These are phyloP conservation scores for Drepanosiphum platanoidis DNA, from an alignment of 2,888 invertebrate genomes.

Conservation along the genomic window DNA sequence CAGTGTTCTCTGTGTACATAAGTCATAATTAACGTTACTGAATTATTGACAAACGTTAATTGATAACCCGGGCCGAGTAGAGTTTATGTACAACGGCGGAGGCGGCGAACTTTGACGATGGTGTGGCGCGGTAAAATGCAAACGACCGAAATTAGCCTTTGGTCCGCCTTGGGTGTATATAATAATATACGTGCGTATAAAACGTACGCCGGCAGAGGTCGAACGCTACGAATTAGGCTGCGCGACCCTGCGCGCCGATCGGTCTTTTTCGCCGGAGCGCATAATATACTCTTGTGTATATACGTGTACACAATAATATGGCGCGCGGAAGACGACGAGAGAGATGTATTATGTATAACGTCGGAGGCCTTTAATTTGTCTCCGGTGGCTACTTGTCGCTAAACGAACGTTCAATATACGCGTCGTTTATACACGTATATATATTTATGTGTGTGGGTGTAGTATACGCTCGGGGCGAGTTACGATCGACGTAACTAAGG, in stretches of 20 bases:
- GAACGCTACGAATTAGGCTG: background rate
- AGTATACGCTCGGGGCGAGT: no score
- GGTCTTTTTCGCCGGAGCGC: background rate
- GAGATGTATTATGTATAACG: background rate
- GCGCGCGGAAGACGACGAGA: background rate
- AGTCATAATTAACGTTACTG: slow-evolving; percentile 37
- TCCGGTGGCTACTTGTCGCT: background rate
- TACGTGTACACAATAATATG: background rate
- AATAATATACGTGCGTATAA: background rate
- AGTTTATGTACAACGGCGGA: background rate
- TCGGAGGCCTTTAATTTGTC: background rate
- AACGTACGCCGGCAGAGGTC: background rate
- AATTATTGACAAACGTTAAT: slow-evolving; percentile 49
- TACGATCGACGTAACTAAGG: background rate
- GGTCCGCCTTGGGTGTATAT: slow-evolving; percentile 9
- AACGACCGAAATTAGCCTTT: slow-evolving; percentile 42
- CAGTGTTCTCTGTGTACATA: background rate
- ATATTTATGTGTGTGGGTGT: background rate
- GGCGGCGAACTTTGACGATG: background rate
- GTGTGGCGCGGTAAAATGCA: slow-evolving; percentile 16
- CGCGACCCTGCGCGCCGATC: background rate
- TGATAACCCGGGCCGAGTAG: slow-evolving; percentile 5
- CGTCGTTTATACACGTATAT: background rate
- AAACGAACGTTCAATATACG: background rate
- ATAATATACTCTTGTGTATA: background rate